These are phyloP conservation scores for Steinernema carpocapsae DNA, from an alignment of 2,888 invertebrate genomes.

Conservation along the genomic window DNA sequence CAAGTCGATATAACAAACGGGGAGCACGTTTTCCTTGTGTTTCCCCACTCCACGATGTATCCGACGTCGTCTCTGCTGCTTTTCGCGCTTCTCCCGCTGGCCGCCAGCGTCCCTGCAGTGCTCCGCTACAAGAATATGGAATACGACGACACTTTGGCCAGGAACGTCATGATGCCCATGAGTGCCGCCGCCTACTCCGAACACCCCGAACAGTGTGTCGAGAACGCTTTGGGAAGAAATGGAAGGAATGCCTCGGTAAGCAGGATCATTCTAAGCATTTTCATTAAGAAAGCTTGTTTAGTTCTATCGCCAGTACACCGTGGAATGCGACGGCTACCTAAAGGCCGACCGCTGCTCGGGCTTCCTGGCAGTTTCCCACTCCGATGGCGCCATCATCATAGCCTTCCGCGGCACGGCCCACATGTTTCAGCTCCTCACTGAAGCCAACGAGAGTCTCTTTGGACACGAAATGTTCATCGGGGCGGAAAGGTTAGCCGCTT, in stretches of 20 bases:
- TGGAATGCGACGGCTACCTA: background rate
- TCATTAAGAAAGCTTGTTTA: background rate
- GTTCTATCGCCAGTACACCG: background rate
- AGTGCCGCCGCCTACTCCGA: conserved; percentile 56
- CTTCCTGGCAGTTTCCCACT: conserved; percentile 47
- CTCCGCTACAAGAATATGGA: background rate
- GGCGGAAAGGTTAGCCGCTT: conserved; percentile 56
- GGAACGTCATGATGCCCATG: conserved; percentile 51
- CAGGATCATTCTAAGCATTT: too few species aligned
- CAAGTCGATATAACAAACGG: too few species aligned
- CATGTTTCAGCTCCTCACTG: conserved; percentile 48
- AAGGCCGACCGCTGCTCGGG: conserved; percentile 43
- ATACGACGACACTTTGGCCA: conserved; percentile 22
- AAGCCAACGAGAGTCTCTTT: conserved; percentile 46
- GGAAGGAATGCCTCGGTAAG: conserved; percentile 39
- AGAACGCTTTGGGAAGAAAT: conserved; percentile 40
- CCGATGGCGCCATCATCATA: conserved; percentile 51
- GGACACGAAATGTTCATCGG: conserved; percentile 49
- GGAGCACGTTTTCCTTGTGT: too few species aligned
- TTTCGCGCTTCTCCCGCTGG: background rate
- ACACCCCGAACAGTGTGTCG: conserved; percentile 52
- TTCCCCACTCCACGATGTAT: background rate
- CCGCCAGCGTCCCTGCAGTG: background rate
- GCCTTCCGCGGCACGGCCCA: conserved; percentile 49
- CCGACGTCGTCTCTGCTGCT: background rate